Evolutionary conservation across 92 coral and sea anemone genomes (phyloP).

Genomic region (Ricordea florida): DNA sequence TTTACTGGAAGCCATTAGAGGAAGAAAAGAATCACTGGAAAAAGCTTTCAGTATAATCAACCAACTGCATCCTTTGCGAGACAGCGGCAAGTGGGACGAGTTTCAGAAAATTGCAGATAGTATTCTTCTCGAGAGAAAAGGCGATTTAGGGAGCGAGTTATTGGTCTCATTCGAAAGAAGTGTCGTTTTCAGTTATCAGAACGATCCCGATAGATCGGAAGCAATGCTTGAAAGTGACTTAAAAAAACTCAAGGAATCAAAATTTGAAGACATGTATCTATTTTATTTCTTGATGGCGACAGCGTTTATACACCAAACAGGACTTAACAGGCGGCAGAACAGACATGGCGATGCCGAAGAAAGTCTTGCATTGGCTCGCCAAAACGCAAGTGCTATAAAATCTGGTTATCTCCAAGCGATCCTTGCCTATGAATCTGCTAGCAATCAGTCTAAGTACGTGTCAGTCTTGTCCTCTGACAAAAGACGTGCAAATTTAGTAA

Average conservation of each 20-base stretch:
- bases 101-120: conserved; percentile 1
- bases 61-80: conserved; percentile 64
- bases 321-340: conserved; percentile 53
- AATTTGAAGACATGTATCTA: neutral
- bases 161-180: conserved; percentile 52
- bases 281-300: conserved; percentile 19
- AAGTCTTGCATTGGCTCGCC: conserved; percentile 29
- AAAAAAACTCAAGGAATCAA: neutral
- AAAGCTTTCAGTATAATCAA: conserved; percentile 5
- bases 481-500: conserved; percentile 15
- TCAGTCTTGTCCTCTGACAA: neutral
- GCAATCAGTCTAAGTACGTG: conserved; percentile 29
- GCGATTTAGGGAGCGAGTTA: neutral
- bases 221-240: conserved; percentile 5
- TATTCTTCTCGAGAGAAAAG: neutral
- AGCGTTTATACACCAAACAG: conserved; percentile 51
- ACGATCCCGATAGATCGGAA: conserved; percentile 27
- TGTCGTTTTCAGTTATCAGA: conserved; percentile 52
- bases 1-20: no score
- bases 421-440: conserved; percentile 57
- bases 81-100: conserved; percentile 59
- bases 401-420: conserved; percentile 41
- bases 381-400: conserved; percentile 5
- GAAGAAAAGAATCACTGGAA: neutral
- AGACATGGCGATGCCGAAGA: conserved; percentile 34